Base-by-base conservation (phyloP, 2,888 invertebrate genomes). In the Leptopilina syphax region DNA sequence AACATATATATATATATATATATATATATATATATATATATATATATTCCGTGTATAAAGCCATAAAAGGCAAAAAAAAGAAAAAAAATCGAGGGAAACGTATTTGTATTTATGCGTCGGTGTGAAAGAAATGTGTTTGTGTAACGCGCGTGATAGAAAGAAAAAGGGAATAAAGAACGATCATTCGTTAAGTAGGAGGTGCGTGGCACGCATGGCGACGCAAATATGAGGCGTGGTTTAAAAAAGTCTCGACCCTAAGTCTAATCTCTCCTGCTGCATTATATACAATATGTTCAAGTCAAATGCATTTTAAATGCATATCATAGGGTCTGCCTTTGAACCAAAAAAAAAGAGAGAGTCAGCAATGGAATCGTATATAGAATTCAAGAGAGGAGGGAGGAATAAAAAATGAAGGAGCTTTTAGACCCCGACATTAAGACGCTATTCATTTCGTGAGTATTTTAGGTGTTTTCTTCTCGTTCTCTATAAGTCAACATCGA, bases 121-220 rank as follows among this genome's bases (percentile, higher is more conserved):
- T 34, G 34, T 34, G 12, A 6, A n/a, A 18, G 2, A 7, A 5
- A 6, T 24, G 63, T 63, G 24, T 63, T n/a, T 24, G 63, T 63
- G n/a, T 63, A 8, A 4, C 34, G 34, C 3, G 34, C 34, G 34
- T 18, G 80, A 79, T 60, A 24, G 78, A 34, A 73, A 47, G 50
- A 65, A 70, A 47, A 79, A 68, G 70, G 34, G 77, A 79, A 84
- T 77, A 81, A 84, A 81, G 86, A 85, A 82, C 85, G 86, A 79
- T 81, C 80, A 73, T 83, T 89, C 83, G 88, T 89, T 88, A 89
- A 89, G 90, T 89, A 87, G 89, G 89, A 89, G 90, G 89, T 89
- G 89, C 89, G 90, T 89, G 89, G 87, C 89, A 90, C 88, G 90
- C 90, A 89, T 90, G 89, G 90, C 90, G 89, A 89, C 89, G 88